Conservation (phyloP, 1,140 invertebrate genomes). For the Drosophila prosaltans region DNA sequence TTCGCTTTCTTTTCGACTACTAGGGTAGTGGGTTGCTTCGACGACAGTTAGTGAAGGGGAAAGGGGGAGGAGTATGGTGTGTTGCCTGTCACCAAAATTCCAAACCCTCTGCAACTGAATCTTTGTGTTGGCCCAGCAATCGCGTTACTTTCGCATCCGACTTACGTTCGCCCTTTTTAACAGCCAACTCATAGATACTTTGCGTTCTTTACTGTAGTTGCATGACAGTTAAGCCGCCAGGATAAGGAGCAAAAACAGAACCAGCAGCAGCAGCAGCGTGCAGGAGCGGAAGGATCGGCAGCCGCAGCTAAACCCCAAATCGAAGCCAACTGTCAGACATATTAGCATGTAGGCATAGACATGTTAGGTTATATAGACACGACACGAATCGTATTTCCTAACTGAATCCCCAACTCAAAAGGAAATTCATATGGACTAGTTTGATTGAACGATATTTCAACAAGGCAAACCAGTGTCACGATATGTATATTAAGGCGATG, state of each 20-base stretch:
- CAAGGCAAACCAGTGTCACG: neutral
- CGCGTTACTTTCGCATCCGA: slow-evolving; percentile 51
- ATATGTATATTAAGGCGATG: slow-evolving; percentile 27
- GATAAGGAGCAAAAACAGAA: slow-evolving; percentile 58
- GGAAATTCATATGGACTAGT: slow-evolving; percentile 25
- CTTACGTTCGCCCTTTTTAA: slow-evolving; percentile 49
- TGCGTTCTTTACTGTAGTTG: slow-evolving; percentile 65
- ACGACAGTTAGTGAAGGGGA: neutral
- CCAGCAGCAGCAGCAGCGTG: neutral
- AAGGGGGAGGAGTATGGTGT: slow-evolving; percentile 9
- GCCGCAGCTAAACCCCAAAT: slow-evolving; percentile 43
- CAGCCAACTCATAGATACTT: slow-evolving; percentile 66
- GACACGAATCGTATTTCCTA: slow-evolving; percentile 23
- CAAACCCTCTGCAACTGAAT: slow-evolving; percentile 35
- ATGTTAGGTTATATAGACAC: slow-evolving; percentile 47
- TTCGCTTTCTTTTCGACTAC: slow-evolving; percentile 61
- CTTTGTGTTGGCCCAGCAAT: slow-evolving; percentile 48
- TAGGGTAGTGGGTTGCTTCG: slow-evolving; percentile 19
- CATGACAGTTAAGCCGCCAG: slow-evolving; percentile 77
- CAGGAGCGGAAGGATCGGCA: slow-evolving; percentile 13
- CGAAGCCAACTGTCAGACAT: slow-evolving; percentile 76
- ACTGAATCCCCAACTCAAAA: slow-evolving; percentile 3
- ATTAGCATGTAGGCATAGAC: slow-evolving; percentile 77
- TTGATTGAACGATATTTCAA: slow-evolving; percentile 6
- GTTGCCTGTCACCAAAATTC: slow-evolving; percentile 60